Base-by-base conservation (phyloP, 2,113 vertebrate genomes). In the Drymodes brunneopygia region DNA sequence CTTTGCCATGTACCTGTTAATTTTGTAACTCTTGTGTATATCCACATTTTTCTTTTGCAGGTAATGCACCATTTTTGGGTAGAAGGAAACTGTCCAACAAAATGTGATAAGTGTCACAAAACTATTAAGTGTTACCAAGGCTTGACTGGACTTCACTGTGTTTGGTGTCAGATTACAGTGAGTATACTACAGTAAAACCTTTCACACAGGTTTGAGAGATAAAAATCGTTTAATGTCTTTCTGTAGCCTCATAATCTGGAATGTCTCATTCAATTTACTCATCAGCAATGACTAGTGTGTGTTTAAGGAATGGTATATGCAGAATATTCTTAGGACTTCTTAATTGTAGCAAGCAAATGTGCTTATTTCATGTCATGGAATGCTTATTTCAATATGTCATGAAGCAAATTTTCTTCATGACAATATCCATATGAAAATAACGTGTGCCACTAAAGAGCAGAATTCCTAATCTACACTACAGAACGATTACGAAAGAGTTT, bases 121-220 rank as follows among this genome's bases (percentile, higher is more conserved):
- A 99, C 98, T 80, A 98, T 99, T 90, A 99, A 99, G 96, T 99
- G 99, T 97, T 99, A 99, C 98, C 99, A 99, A 97, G 99, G 99
- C 89, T 97, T 99, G 97, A 99, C 98, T 58, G 99, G 99, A 96
- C 98, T 99, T 89, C 99, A 99, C 87, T 99, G 99, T 96, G 99
- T 99, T 92, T 99, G 99, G 99, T 99, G 99, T 98, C 99, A 99
- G 97, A 99, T 99, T 97, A 99, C 99, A 97, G 99, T 99, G 97
- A 98, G 97, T 98, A 98, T 57, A 31, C 58, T 51, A 3, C 0
- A 7, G 6, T 60, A 33, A 88, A 65, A 83, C 7, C 8, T 64
- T 87, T 56, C 67, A 29, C 23, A 17, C 19, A 17, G 8, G 29
- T 80, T 69, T 9, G 3, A 70, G 36, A 78, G 20, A 54, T 8